These are phyloP conservation scores for Sebastes flavidus DNA, from an alignment of 2,797 vertebrate genomes.

Conservation along the genomic window DNA sequence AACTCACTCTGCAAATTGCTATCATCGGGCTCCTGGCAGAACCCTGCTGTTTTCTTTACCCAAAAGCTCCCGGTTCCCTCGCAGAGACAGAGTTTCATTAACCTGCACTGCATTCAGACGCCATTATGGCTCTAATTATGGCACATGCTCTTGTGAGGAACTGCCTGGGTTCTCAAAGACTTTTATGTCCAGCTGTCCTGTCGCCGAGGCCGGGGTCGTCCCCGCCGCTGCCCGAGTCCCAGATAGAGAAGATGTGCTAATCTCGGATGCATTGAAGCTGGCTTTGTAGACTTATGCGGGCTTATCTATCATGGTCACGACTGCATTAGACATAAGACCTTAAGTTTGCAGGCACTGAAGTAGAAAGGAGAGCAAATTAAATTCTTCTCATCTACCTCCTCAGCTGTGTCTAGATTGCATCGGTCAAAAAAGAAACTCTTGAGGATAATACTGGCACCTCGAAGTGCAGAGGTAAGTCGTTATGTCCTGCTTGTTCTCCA, in stretches of 20 bases:
- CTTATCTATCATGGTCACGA: conserved; percentile 77
- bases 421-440: conserved; percentile 53
- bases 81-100: conserved; percentile 83
- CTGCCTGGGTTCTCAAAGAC: conserved; percentile 65
- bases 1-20: conserved; percentile 87
- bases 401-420: conserved; percentile 71
- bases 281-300: conserved; percentile 76
- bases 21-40: conserved; percentile 84
- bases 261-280: conserved; percentile 78
- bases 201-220: conserved; percentile 76
- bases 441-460: conserved; percentile 49
- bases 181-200: conserved; percentile 73
- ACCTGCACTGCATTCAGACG: conserved; percentile 81
- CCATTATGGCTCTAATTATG: conserved; percentile 88
- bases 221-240: conserved; percentile 37
- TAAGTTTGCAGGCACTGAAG: conserved; percentile 68
- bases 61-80: conserved; percentile 82
- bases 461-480: conserved; percentile 41
- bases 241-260: conserved; percentile 69
- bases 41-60: conserved; percentile 83
- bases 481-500: conserved; percentile 33
- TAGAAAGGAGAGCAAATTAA: conserved; percentile 78
- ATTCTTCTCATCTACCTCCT: conserved; percentile 77
- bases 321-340: conserved; percentile 75
- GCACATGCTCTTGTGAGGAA: conserved; percentile 78